Evolutionary conservation across 35 echinoderm and acorn worm species (phyloP).

Genomic region (Patiria miniata): DNA sequence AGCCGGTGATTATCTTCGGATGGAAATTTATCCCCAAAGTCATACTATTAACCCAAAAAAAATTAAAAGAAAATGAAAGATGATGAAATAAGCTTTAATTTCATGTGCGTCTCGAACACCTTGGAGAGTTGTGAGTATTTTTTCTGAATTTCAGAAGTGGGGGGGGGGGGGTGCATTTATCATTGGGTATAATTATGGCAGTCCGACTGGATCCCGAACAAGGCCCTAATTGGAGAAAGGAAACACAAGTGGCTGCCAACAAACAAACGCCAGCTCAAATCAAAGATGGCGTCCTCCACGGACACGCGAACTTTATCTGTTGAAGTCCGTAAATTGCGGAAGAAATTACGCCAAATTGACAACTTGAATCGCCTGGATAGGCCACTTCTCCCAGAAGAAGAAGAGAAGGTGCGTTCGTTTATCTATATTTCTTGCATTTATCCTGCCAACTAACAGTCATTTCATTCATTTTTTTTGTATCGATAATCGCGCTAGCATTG

Average conservation of each 20-base stretch:
- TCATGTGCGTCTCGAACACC: too few species aligned
- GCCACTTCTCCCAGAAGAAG: conserved; percentile 50
- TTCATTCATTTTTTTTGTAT: background rate
- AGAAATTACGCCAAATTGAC: conserved; percentile 78
- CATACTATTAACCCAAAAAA: too few species aligned
- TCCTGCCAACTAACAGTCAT: background rate
- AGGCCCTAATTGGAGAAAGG: background rate
- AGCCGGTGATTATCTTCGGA: too few species aligned
- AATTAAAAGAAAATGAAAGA: too few species aligned
- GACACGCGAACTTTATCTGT: background rate
- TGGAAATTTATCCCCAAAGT: too few species aligned
- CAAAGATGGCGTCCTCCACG: background rate
- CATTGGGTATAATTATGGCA: too few species aligned
- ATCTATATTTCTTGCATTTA: background rate
- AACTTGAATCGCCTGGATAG: conserved; percentile 63
- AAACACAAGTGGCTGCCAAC: background rate
- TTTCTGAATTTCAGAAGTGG: too few species aligned
- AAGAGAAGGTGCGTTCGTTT: conserved; percentile 44
- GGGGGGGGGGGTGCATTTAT: too few species aligned
- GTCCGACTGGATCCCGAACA: too few species aligned
- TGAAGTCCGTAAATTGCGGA: conserved; percentile 65
- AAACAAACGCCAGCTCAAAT: background rate
- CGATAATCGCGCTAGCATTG: background rate
- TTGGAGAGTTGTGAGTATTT: too few species aligned
- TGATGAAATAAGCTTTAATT: too few species aligned